Conservation (phyloP, 92 coral and sea anemone species). For the Palythoa caribaeorum region DNA sequence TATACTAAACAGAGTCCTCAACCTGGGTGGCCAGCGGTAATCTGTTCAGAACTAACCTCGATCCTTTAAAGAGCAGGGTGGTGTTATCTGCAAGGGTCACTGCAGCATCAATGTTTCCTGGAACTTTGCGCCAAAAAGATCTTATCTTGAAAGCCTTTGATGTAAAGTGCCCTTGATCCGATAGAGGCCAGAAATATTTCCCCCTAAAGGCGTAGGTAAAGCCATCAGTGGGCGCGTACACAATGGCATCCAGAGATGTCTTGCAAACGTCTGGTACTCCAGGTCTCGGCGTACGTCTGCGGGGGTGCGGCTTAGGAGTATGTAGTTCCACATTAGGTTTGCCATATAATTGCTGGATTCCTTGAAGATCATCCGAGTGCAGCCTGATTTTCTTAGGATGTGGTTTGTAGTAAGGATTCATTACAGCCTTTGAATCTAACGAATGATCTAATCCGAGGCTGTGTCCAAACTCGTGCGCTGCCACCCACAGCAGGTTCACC, state of each 20-base stretch:
- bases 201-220: constrained; percentile 57
- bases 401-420: constrained; percentile 88
- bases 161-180: constrained; percentile 42
- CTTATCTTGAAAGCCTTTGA: constrained; percentile 64
- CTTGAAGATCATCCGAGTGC: constrained; percentile 84
- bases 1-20: too few relatives aligned
- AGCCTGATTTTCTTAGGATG: constrained; percentile 68
- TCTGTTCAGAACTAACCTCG: constrained; percentile 24
- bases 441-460: constrained; percentile 95
- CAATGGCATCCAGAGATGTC: constrained; percentile 55
- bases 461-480: constrained; percentile 95
- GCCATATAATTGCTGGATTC: constrained; percentile 90
- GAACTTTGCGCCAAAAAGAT: constrained; percentile 76
- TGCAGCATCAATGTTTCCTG: constrained; percentile 83
- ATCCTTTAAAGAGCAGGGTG: constrained; percentile 89
- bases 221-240: constrained; percentile 42
- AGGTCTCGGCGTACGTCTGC: constrained; percentile 15
- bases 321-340: constrained; percentile 21
- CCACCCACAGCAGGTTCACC: constrained; percentile 89
- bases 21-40: too few relatives aligned
- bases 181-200: constrained; percentile 54
- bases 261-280: constrained; percentile 44
- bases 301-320: constrained; percentile 46
- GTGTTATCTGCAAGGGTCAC: constrained; percentile 72
- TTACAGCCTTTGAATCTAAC: constrained; percentile 67